Base-by-base conservation (phyloP, 2,888 invertebrate genomes). In the Leptura quadrifasciata region DNA sequence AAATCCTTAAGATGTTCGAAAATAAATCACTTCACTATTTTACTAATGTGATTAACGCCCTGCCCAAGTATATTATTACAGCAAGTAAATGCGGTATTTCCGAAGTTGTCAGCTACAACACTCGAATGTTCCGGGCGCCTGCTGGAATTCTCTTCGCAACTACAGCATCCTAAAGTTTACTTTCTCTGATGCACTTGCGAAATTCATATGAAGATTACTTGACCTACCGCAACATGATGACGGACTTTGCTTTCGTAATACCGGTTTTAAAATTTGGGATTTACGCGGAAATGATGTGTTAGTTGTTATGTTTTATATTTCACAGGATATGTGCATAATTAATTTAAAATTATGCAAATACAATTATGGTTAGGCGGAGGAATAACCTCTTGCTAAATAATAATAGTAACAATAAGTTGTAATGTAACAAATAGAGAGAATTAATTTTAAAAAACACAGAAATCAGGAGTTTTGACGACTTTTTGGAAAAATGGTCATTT, bases 121-220 rank as follows among this genome's bases (percentile, higher is more conserved):
- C 5, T 39, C 63, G n/a, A 8, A 20, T 18, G 35, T 21, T 39
- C 63, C 6, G 18, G 68, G 57, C 55, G 55, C 27, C 31, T 35
- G 31, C 55, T 57, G 57, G 24, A 55, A 31, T 68, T 27, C n/a
- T 31, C 31, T 54, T n/a, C n/a, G 17, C 10, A 24, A 31, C 31
- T 17, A 3, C 17, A 24, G 35, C 27, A 18, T 68, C 68, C 68
- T 24, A 18, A 63, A 57, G 24, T 55, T 68, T 55, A 68, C 68
- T 68, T 68, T 68, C 68, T 68, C 68, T 35, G 10, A n/a, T 31
- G 20, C 55, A 68, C 18, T 55, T 65, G 47, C 54, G 27, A 55
- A 52, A 52, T 27, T 24, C 15, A 21, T 6, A 47, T 54, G 1
- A 24, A 21, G 35, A 31, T 18, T 18, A 18, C 67, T 68, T 31